Conservation (phyloP, 2,888 invertebrate species). For the Netelia fuscicornis region DNA sequence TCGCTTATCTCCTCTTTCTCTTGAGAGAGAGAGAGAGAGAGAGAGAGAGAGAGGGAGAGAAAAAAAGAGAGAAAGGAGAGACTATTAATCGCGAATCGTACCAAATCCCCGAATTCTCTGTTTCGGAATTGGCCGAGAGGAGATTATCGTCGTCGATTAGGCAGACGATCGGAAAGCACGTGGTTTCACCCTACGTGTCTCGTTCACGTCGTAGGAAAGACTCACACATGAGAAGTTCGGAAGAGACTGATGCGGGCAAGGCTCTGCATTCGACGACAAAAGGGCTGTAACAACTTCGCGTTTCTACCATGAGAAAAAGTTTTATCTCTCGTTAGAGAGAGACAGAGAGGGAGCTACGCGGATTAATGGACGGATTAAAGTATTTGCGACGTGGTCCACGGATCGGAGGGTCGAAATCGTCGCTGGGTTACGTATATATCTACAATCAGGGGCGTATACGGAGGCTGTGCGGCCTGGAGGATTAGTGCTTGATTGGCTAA, state of each 20-base stretch:
- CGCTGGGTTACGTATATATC: conserved; percentile 10
- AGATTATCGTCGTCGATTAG: conserved; percentile 66
- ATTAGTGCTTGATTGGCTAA: conserved; percentile 85
- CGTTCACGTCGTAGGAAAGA: background rate
- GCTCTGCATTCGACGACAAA: conserved; percentile 80
- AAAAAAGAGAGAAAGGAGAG: background rate
- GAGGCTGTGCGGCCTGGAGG: conserved; percentile 74
- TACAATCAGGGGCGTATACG: conserved; percentile 2
- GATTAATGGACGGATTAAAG: conserved; percentile 85
- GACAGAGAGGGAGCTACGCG: conserved; percentile 66
- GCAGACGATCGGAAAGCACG: conserved; percentile 45
- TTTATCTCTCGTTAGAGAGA: conserved; percentile 80
- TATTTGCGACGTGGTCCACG: conserved; percentile 78
- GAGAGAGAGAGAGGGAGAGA: too few relatives aligned
- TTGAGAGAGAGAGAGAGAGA: too few relatives aligned
- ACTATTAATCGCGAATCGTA: conserved; percentile 60
- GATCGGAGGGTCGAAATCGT: conserved; percentile 80
- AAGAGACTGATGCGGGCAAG: conserved; percentile 61
- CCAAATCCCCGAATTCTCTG: conserved; percentile 21
- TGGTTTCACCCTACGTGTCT: conserved; percentile 22
- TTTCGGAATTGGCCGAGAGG: conserved; percentile 40
- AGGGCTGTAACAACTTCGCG: conserved; percentile 80
- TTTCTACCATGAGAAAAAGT: conserved; percentile 76
- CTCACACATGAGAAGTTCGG: conserved; percentile 21
- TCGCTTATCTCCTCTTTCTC: conserved; percentile 18